Evolutionary conservation across 2,113 vertebrate genomes (phyloP).

Genomic region (Chinchilla lanigera): DNA sequence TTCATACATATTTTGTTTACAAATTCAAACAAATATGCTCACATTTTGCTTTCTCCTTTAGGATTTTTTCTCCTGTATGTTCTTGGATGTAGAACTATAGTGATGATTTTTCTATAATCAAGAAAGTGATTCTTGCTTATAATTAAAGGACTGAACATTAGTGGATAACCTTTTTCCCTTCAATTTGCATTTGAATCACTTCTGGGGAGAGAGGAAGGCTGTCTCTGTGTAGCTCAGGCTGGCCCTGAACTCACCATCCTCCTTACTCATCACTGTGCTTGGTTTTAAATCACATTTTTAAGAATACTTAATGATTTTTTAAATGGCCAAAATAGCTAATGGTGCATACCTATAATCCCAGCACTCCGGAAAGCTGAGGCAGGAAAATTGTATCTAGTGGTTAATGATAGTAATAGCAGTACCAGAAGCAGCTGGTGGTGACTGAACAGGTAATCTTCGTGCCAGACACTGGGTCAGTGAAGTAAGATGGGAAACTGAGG

Average conservation of each 20-base stretch:
- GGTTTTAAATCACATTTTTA: neutral
- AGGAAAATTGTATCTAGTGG: too few species aligned
- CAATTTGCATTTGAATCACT: neutral
- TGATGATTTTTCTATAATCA: neutral
- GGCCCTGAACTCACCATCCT: too few species aligned
- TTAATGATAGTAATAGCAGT: too few species aligned
- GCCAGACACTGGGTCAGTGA: too few species aligned
- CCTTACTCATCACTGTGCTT: too few species aligned
- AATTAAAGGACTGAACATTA: neutral
- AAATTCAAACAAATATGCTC: neutral
- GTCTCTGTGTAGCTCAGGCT: neutral
- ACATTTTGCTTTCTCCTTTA: neutral
- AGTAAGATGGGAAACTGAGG: too few species aligned
- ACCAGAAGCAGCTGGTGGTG: too few species aligned
- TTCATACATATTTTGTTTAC: conserved; percentile 30
- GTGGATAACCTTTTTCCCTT: neutral
- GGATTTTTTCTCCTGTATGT: neutral
- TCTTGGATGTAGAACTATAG: neutral
- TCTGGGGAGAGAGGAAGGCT: neutral
- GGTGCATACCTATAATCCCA: too few species aligned
- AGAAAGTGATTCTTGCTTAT: neutral
- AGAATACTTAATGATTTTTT: neutral
- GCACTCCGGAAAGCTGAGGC: too few species aligned
- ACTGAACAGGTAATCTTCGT: too few species aligned
- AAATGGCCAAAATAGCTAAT: neutral